These are phyloP conservation scores for Sinotaia quadrata DNA, from an alignment of 2,888 invertebrate species.

Conservation along the genomic window DNA sequence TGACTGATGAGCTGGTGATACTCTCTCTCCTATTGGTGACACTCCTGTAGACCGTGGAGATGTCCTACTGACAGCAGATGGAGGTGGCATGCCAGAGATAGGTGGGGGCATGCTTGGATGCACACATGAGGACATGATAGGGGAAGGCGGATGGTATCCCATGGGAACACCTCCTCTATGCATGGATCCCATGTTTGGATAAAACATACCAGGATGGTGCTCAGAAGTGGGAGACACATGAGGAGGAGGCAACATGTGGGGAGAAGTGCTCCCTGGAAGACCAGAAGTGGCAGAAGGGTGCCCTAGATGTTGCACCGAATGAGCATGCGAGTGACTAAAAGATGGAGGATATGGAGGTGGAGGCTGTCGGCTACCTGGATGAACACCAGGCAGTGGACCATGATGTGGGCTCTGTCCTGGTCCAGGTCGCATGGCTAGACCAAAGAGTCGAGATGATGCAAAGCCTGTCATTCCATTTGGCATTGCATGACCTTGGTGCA, in stretches of 20 bases:
- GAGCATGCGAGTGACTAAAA: too few species aligned
- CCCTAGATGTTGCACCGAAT: conserved; percentile 4
- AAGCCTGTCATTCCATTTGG: too few species aligned
- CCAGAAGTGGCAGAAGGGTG: conserved; percentile 6
- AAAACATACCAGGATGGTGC: conserved; percentile 8
- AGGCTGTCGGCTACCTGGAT: conserved; percentile 22
- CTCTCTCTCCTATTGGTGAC: not conserved
- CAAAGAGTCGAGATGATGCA: too few species aligned
- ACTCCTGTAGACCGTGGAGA: not conserved
- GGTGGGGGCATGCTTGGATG: not conserved
- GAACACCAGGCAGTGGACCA: not conserved
- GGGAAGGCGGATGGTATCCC: conserved; percentile 26
- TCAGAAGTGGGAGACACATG: conserved; percentile 4
- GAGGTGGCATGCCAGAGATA: not conserved
- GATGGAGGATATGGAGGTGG: conserved; percentile 36
- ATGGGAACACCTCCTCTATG: conserved; percentile 23
- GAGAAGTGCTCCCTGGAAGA: conserved; percentile 22
- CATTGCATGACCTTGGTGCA: too few species aligned
- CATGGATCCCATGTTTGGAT: conserved; percentile 14
- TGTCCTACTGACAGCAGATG: not conserved
- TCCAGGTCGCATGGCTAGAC: not conserved
- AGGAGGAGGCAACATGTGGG: conserved; percentile 8
- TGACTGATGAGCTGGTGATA: conserved; percentile 1
- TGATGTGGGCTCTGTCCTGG: not conserved
- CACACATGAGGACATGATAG: conserved; percentile 10